phyloP scores from a whole-genome alignment of 2,888 invertebrate genomes.

The Pachymerium ferrugineum region DNA sequence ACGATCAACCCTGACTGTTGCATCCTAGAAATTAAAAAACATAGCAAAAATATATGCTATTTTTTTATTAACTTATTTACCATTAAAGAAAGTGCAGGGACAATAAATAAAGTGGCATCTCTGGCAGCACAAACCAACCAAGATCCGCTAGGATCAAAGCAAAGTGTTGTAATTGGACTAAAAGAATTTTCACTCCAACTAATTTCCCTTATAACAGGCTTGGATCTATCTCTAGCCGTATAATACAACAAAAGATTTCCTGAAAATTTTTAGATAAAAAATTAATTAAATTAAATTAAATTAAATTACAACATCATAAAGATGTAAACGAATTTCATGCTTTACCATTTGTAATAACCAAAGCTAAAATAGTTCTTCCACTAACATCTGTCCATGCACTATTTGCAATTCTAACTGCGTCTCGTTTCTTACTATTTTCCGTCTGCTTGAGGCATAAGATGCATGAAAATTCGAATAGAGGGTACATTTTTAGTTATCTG shows the following conservation, averaged over 20 bases:
- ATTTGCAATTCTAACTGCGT: background rate
- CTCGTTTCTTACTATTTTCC: background rate
- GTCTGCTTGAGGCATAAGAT: background rate
- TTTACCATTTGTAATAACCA: constrained; percentile 19
- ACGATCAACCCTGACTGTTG: constrained; percentile 53
- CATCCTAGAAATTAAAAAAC: constrained; percentile 42
- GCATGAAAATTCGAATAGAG: constrained; percentile 25
- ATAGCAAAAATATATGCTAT: background rate
- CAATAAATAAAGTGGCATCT: constrained; percentile 58
- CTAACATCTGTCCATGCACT: background rate
- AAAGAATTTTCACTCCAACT: constrained; percentile 40
- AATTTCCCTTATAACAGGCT: constrained; percentile 37
- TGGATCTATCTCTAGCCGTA: constrained; percentile 13
- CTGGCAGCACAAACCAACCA: constrained; percentile 60
- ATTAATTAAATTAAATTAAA: background rate
- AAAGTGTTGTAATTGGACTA: constrained; percentile 51
- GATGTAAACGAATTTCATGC: background rate
- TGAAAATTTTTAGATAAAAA: constrained; percentile 11
- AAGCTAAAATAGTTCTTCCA: constrained; percentile 12
- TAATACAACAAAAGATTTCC: constrained; percentile 37
- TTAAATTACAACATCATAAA: background rate
- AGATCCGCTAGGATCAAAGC: constrained; percentile 76
- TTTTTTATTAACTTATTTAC: constrained; percentile 39
- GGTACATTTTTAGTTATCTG: constrained; percentile 30
- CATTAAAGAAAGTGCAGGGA: constrained; percentile 58